Evolutionary conservation across 2,113 vertebrate species (phyloP), one percentile per base, ranked within the genome.

Genomic region (Misgurnus anguillicaudatus): DNA sequence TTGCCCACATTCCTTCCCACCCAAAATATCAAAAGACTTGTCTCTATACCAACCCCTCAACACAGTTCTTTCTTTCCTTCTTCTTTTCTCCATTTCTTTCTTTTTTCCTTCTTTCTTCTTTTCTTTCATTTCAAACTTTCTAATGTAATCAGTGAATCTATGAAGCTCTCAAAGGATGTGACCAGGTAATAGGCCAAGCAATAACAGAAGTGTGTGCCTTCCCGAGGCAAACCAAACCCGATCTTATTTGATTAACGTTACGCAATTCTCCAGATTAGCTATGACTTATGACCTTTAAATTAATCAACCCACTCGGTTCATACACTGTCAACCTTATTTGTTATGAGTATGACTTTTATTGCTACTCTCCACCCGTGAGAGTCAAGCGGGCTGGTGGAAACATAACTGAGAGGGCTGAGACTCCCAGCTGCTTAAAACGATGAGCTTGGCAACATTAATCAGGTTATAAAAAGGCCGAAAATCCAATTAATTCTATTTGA

Each of bases 401-500:
- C 53, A 55, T 10, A 80, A 58, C 55, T 10, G 64, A 51, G 51
- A 2, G 70, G 19, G 19, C 61, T 21, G 75, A 80, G 69, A 69
- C 55, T 73, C 79, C 75, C 79, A 75, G 76, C 70, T 60, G 83
- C 36, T 70, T 38, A 60, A 78, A 86, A 75, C 82, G 21, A 63
- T 45, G 16, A 21, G 82, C 21, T 82, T 81, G 78, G 82, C 17
- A 65, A 84, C 67, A 89, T 87, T 89, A 90, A 90, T 87, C 84
- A 81, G 9, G 42, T 71, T 77, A 81, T 79, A 81, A 78, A 87
- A 85, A 86, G 77, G 75, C 67, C 77, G 81, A 88, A 87, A 87
- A 88, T 91, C 87, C 84, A 88, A 90, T 90, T 89, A 88, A 86
- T 85, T 89, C 77, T 75, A 82, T 86, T 82, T 85, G 85, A 90